Evolutionary conservation across 2,113 vertebrate genomes (phyloP).

Genomic region (Actenoides hombroni): DNA sequence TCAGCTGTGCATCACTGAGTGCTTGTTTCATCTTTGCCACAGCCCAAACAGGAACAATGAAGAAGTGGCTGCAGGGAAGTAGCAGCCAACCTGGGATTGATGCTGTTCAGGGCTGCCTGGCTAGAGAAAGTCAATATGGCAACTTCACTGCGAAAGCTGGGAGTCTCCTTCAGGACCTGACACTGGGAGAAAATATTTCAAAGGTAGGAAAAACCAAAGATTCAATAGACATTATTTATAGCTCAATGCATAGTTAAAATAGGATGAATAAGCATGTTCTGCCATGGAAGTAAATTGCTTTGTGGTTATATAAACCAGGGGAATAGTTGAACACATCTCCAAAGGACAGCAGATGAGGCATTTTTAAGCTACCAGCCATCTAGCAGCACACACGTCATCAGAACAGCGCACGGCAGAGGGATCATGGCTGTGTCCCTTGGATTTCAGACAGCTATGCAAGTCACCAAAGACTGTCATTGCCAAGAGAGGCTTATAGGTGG

Average conservation of each 20-base stretch:
- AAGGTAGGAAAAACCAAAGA: not conserved
- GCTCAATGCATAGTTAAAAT: constrained; percentile 34
- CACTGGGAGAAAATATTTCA: not conserved
- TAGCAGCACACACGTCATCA: not conserved
- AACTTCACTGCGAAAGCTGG: not conserved
- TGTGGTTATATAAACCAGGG: constrained; percentile 41
- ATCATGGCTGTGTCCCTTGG: not conserved
- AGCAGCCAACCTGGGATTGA: not conserved
- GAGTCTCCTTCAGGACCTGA: not conserved
- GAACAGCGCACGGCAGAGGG: not conserved
- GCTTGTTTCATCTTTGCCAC: not conserved
- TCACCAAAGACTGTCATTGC: not conserved
- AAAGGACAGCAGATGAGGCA: not conserved
- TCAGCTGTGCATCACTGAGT: not conserved
- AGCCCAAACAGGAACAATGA: not conserved
- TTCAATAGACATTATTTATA: constrained; percentile 2
- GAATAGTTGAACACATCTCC: not conserved
- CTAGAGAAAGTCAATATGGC: not conserved
- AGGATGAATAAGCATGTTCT: constrained; percentile 14
- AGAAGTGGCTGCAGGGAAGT: not conserved
- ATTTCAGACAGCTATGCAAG: not conserved
- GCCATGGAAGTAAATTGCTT: constrained; percentile 44
- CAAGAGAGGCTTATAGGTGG: not conserved
- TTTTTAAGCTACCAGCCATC: not conserved
- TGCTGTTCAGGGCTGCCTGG: not conserved